Percentiles rank a stretch among this genome's conserved stretches.
Evolutionary conservation across 2,113 vertebrate genomes (phyloP).

Genomic region (Chlorodrepanis virens): DNA sequence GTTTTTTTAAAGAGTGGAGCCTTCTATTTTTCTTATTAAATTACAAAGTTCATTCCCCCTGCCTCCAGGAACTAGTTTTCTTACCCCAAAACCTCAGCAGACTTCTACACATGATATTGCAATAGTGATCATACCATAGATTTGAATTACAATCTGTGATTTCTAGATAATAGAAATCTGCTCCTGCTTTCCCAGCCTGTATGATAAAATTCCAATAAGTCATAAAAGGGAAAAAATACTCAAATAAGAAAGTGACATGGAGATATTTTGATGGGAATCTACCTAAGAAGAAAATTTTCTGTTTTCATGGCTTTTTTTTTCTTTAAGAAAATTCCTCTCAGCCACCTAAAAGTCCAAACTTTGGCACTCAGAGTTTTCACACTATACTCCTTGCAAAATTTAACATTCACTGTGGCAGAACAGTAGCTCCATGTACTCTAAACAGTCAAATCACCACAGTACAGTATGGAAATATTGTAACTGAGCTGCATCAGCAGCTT

Average conservation of each 20-base stretch:
- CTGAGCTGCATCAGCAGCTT: not conserved
- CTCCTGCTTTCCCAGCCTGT: not conserved
- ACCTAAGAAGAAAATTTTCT: not conserved
- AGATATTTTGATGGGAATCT: not conserved
- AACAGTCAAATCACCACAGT: not conserved
- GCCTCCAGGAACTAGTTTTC: not conserved
- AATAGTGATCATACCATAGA: not conserved
- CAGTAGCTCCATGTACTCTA: not conserved
- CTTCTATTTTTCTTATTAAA: not conserved
- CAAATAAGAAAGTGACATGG: not conserved
- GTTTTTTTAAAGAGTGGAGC: not conserved
- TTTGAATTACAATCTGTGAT: slow-evolving; percentile 11
- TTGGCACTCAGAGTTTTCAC: not conserved
- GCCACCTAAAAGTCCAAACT: not conserved
- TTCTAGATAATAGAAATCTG: not conserved
- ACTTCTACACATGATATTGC: not conserved
- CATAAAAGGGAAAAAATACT: not conserved
- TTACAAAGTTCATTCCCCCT: not conserved
- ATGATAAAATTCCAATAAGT: not conserved
- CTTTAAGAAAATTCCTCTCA: not conserved
- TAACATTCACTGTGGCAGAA: not conserved
- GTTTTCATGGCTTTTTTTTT: not conserved
- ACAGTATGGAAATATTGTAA: not conserved
- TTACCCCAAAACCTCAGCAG: not conserved
- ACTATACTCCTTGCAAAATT: not conserved